Evolutionary conservation across 1,140 invertebrate species (phyloP).

Genomic region (Patella vulgata): DNA sequence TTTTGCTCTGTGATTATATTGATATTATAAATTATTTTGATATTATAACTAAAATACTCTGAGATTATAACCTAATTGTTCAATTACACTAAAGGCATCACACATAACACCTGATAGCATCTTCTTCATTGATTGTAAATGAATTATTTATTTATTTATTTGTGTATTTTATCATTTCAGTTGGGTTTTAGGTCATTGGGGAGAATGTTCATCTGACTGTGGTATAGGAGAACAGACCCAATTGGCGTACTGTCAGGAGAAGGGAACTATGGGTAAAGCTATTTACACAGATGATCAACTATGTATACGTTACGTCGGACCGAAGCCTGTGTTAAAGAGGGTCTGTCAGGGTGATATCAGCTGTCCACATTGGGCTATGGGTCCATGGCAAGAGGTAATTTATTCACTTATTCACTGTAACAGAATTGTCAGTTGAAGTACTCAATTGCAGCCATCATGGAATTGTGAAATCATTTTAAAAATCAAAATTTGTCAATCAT

Average conservation of each 20-base stretch:
- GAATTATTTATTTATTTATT: too few relatives aligned
- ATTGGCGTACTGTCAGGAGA: conserved; percentile 43
- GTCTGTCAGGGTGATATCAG: conserved; percentile 74
- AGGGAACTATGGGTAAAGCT: conserved; percentile 56
- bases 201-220: conserved; percentile 45
- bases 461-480: too few relatives aligned
- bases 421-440: neutral
- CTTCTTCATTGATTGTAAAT: too few relatives aligned
- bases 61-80: too few relatives aligned
- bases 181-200: conserved; percentile 47
- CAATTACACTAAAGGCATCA: too few relatives aligned
- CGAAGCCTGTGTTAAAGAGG: conserved; percentile 68
- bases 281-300: conserved; percentile 29
- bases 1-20: too few relatives aligned
- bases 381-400: conserved; percentile 78
- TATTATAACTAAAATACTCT: too few relatives aligned
- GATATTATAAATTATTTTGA: too few relatives aligned
- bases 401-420: too few relatives aligned
- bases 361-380: conserved; percentile 74
- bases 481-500: too few relatives aligned
- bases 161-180: conserved; percentile 34
- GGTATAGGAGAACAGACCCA: conserved; percentile 44
- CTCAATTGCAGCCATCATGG: too few relatives aligned
- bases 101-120: too few relatives aligned
- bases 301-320: conserved; percentile 37